Evolutionary conservation across 2,888 invertebrate species (phyloP).

Genomic region (Cephus sareptanus): DNA sequence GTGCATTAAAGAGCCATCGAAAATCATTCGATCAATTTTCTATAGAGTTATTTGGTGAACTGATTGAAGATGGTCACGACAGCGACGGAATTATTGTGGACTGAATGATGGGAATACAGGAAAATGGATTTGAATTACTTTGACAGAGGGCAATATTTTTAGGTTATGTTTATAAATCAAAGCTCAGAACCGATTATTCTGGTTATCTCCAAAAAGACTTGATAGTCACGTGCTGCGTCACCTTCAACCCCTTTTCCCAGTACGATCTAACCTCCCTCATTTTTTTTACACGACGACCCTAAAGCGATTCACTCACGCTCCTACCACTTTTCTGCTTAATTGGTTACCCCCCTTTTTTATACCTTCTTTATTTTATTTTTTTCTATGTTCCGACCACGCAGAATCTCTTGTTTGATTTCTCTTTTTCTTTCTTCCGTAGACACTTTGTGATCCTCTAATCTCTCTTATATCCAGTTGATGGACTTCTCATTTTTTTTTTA

Average conservation of each 20-base stretch:
- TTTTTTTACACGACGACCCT: not conserved
- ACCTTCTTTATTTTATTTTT: slow-evolving; percentile 3
- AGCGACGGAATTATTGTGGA: not conserved
- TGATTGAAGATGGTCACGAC: not conserved
- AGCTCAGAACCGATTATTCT: not conserved
- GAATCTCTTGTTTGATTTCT: slow-evolving; percentile 18
- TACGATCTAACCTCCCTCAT: not conserved
- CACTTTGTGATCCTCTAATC: not conserved
- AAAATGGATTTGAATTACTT: not conserved
- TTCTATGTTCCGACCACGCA: slow-evolving; percentile 1
- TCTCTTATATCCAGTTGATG: not conserved
- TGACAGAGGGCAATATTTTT: not conserved
- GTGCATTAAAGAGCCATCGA: not conserved
- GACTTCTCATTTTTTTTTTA: not conserved
- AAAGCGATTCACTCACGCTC: not conserved
- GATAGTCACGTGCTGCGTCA: not conserved
- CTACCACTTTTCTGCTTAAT: slow-evolving; percentile 15
- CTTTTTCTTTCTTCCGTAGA: slow-evolving; percentile 10
- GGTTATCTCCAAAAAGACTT: not conserved
- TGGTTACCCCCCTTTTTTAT: slow-evolving; percentile 13
- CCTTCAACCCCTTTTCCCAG: not conserved
- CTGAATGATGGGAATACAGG: not conserved
- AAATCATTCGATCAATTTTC: not conserved
- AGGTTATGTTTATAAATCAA: not conserved
- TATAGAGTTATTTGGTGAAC: not conserved